Conservation (phyloP, 35 echinoderm and acorn worm species). For the Acanthaster planci region DNA sequence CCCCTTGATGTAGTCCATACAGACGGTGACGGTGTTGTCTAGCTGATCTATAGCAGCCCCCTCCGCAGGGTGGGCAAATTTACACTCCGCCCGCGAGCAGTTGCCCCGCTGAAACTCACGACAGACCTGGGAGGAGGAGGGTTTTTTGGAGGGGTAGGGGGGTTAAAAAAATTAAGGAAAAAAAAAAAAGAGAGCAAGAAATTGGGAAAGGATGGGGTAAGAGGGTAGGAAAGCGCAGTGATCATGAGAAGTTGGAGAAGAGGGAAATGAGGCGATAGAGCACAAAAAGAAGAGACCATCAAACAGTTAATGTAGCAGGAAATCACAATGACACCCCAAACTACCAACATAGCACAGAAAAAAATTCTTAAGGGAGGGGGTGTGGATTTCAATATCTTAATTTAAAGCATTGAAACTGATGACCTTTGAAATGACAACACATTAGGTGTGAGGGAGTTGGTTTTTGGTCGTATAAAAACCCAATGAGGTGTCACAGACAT, state of each 20-base stretch:
- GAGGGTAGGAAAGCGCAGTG: neutral
- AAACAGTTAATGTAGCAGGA: too few relatives aligned
- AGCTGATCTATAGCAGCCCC: slow-evolving; percentile 85
- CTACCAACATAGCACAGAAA: neutral
- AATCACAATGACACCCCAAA: neutral
- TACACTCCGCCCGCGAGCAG: slow-evolving; percentile 97
- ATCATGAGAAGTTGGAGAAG: too few relatives aligned
- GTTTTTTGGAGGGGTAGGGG: neutral
- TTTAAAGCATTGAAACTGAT: too few relatives aligned
- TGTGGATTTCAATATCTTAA: too few relatives aligned
- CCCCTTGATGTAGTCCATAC: slow-evolving; percentile 99
- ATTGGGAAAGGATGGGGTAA: neutral
- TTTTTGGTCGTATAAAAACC: too few relatives aligned
- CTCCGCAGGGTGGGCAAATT: slow-evolving; percentile 99
- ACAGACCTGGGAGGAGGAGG: slow-evolving; percentile 72
- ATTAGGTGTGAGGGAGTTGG: too few relatives aligned
- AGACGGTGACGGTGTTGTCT: slow-evolving; percentile 97
- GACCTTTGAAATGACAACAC: too few relatives aligned
- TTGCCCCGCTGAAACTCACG: slow-evolving; percentile 96
- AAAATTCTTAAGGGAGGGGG: too few relatives aligned
- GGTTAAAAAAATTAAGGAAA: neutral
- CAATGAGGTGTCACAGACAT: too few relatives aligned
- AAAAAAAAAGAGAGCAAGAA: slow-evolving; percentile 14
- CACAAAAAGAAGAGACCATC: too few relatives aligned
- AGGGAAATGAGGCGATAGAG: too few relatives aligned